phyloP scores from a whole-genome alignment of 2,888 invertebrate genomes.

The Ferdinandea cuprea region DNA sequence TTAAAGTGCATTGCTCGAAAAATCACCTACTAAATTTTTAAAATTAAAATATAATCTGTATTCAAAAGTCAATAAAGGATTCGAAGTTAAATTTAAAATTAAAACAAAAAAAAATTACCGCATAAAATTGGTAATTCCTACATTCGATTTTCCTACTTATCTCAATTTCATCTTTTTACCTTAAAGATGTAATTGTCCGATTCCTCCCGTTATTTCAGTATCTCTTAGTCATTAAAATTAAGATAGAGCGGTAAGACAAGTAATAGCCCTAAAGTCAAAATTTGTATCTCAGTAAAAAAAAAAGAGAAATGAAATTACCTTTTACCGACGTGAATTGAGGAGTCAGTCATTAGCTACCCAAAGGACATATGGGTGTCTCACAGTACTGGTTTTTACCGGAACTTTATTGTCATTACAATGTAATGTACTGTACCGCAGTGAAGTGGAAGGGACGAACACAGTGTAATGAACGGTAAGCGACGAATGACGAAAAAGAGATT shows the following conservation, averaged over 20 bases:
- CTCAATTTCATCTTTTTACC: too few relatives aligned
- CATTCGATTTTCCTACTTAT: too few relatives aligned
- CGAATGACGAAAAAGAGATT: conserved; percentile 71
- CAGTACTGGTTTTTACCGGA: conserved; percentile 54
- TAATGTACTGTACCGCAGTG: conserved; percentile 53
- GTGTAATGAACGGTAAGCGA: conserved; percentile 64
- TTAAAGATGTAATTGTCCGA: conserved; percentile 15
- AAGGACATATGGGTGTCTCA: conserved; percentile 68
- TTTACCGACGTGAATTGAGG: conserved; percentile 61
- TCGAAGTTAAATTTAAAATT: too few relatives aligned
- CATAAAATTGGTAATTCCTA: too few relatives aligned
- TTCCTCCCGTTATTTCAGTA: background rate
- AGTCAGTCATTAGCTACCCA: conserved; percentile 65
- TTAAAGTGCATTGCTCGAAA: too few relatives aligned
- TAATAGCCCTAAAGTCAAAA: conserved; percentile 51
- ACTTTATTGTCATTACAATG: conserved; percentile 66
- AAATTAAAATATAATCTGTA: too few relatives aligned
- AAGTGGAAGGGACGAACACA: conserved; percentile 22
- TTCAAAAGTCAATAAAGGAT: too few relatives aligned
- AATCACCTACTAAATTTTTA: too few relatives aligned
- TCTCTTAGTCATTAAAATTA: conserved; percentile 37
- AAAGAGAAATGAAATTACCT: conserved; percentile 56
- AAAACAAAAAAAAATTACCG: too few relatives aligned
- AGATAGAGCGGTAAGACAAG: conserved; percentile 17
- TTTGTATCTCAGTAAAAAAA: conserved; percentile 57